Conservation (phyloP, 1,140 invertebrate genomes). For the Drosophila repletoides region DNA sequence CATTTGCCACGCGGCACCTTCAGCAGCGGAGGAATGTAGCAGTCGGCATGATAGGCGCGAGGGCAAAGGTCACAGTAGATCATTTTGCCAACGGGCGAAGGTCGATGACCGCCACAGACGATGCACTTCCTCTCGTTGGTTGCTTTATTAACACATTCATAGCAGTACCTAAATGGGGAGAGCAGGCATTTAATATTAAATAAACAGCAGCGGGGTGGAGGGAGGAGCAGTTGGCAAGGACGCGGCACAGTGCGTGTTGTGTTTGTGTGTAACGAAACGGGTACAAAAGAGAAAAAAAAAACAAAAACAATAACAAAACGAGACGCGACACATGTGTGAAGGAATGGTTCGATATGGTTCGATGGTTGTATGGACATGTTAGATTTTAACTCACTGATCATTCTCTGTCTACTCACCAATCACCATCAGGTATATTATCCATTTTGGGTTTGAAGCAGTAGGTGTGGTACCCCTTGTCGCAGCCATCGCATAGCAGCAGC, state of each 20-base stretch:
- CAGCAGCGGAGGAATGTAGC: slow-evolving; percentile 92
- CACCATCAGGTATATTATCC: slow-evolving; percentile 97
- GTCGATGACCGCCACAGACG: slow-evolving; percentile 91
- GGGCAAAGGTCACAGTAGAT: slow-evolving; percentile 94
- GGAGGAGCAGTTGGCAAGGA: background rate
- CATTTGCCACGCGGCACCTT: slow-evolving; percentile 94
- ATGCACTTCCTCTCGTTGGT: slow-evolving; percentile 93
- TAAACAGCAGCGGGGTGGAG: no score
- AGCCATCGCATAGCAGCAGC: slow-evolving; percentile 96
- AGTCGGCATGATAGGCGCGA: slow-evolving; percentile 95
- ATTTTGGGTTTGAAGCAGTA: slow-evolving; percentile 99
- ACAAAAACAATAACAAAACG: slow-evolving; percentile 30
- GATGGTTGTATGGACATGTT: background rate
- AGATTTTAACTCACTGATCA: background rate
- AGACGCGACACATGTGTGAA: slow-evolving; percentile 40
- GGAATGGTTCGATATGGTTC: slow-evolving; percentile 14
- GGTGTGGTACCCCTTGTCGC: slow-evolving; percentile 98
- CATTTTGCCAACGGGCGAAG: slow-evolving; percentile 86
- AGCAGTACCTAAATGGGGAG: slow-evolving; percentile 91
- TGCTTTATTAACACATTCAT: slow-evolving; percentile 98
- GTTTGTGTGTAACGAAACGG: slow-evolving; percentile 7
- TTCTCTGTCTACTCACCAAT: slow-evolving; percentile 89
- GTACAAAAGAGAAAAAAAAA: slow-evolving; percentile 8
- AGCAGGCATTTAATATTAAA: background rate
- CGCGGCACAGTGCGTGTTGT: slow-evolving; percentile 42